phyloP scores from a whole-genome alignment of 2,113 vertebrate genomes.

The Rhegmatorhina hoffmannsi region DNA sequence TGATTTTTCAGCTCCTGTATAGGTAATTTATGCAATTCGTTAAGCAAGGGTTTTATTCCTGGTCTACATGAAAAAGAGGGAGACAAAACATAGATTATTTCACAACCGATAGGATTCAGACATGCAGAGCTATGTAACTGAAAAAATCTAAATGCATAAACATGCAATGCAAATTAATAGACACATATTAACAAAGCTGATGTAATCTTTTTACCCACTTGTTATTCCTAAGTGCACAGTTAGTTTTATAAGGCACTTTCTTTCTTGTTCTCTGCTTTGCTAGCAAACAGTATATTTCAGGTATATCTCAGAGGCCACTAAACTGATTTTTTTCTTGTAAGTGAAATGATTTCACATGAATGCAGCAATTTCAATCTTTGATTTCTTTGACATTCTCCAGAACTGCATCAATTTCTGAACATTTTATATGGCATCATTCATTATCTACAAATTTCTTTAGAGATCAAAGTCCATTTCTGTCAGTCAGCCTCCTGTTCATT shows the following conservation, averaged over 20 bases:
- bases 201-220: background rate
- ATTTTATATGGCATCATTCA: background rate
- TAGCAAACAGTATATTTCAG: background rate
- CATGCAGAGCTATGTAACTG: background rate
- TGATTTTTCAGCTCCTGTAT: background rate
- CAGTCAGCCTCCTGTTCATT: background rate
- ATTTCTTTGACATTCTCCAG: background rate
- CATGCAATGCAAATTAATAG: background rate
- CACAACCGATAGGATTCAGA: fast-evolving
- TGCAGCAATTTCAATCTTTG: background rate
- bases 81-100: background rate
- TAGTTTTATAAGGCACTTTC: background rate
- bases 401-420: background rate
- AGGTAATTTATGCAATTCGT: background rate
- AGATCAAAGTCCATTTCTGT: background rate
- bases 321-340: background rate
- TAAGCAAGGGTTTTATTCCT: background rate
- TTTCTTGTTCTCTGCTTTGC: background rate
- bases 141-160: background rate
- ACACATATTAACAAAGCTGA: background rate
- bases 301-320: background rate
- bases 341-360: background rate
- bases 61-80: background rate
- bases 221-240: background rate
- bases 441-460: background rate